phyloP scores from a whole-genome alignment of 2,113 vertebrate species.

The Corythornis cristatus region DNA sequence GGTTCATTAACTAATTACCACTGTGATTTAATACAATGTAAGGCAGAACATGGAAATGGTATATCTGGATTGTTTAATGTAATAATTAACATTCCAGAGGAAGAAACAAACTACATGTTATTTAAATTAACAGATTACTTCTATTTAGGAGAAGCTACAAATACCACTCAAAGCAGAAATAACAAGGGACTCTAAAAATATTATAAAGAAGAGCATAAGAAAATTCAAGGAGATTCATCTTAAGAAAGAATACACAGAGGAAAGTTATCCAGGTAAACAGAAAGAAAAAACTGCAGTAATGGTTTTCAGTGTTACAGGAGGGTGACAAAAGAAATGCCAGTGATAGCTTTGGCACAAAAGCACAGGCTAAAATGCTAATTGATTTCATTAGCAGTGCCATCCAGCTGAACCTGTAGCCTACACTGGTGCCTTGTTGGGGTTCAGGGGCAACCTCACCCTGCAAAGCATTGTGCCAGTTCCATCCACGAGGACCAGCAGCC shows the following conservation, averaged over 20 bases:
- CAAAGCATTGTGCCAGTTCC: not conserved
- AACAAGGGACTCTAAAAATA: not conserved
- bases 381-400: not conserved
- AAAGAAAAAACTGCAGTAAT: not conserved
- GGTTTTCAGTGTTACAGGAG: not conserved
- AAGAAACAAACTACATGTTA: not conserved
- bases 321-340: not conserved
- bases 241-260: not conserved
- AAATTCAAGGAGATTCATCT: not conserved
- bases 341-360: not conserved
- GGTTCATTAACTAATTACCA: conserved; percentile 10
- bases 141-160: not conserved
- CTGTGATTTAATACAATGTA: not conserved
- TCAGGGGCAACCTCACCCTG: not conserved
- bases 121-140: not conserved
- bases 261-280: not conserved
- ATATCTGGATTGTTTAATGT: not conserved
- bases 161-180: not conserved
- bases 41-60: not conserved
- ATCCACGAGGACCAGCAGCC: accelerated
- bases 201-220: not conserved
- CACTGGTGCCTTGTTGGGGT: too few relatives aligned
- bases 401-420: not conserved
- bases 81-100: not conserved
- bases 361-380: not conserved